A percentile compares a stretch with the other conserved stretches of the same genome.
These are phyloP conservation scores for Micropoecilia bifurca DNA, from an alignment of 2,797 vertebrate genomes.

Conservation along the genomic window DNA sequence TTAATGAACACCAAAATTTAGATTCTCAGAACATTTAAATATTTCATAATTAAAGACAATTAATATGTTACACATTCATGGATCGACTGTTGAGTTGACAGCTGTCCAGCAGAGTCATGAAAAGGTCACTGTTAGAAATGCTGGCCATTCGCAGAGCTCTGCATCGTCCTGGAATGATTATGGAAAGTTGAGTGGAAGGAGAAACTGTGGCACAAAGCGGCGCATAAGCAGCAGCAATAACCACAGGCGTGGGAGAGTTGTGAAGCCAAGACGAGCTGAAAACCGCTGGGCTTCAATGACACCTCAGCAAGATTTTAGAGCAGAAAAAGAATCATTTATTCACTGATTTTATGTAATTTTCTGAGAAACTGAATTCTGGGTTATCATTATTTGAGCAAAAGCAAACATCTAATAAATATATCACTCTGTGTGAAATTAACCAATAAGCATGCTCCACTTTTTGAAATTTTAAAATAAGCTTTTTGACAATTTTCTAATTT, in stretches of 20 bases:
- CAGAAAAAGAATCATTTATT: not conserved
- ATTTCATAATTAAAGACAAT: not conserved
- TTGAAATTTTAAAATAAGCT: not conserved
- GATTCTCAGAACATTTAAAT: slow-evolving; percentile 1
- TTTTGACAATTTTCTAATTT: not conserved
- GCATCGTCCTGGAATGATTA: not conserved
- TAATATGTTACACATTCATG: not conserved
- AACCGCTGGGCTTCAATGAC: not conserved
- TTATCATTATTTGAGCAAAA: not conserved
- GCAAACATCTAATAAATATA: not conserved
- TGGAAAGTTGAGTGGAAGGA: not conserved
- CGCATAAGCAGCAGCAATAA: not conserved
- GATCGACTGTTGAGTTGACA: not conserved
- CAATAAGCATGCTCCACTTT: not conserved
- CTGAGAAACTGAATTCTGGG: not conserved
- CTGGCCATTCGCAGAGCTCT: not conserved
- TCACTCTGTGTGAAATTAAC: not conserved
- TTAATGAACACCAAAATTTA: not conserved
- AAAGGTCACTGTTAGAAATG: not conserved
- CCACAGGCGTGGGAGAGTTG: not conserved
- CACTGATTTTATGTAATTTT: not conserved
- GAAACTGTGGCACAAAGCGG: not conserved
- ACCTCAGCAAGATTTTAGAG: not conserved
- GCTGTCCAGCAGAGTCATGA: not conserved
- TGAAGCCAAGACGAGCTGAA: not conserved